Percentiles rank a stretch among this genome's conserved stretches.
Conservation (phyloP, 2,888 invertebrate genomes). For the Iphiclides podalirius region DNA sequence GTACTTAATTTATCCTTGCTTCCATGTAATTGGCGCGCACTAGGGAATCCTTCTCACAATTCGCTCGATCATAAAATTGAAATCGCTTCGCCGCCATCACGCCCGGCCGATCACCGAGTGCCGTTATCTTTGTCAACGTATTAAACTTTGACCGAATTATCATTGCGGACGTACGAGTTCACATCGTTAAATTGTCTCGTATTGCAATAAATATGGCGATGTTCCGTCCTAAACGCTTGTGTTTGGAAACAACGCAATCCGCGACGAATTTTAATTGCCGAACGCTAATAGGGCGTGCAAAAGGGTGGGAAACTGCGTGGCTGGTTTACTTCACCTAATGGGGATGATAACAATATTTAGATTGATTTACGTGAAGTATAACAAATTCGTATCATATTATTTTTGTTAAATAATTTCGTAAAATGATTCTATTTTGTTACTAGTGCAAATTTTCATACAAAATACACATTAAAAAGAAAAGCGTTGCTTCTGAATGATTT, state of each 20-base stretch:
- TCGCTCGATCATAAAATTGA: constrained; percentile 65
- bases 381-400: no score
- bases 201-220: constrained; percentile 73
- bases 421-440: no score
- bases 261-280: constrained; percentile 41
- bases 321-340: constrained; percentile 39
- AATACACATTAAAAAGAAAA: no score
- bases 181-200: constrained; percentile 76
- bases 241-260: constrained; percentile 73
- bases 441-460: no score
- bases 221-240: constrained; percentile 40
- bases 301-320: constrained; percentile 37
- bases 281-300: constrained; percentile 69
- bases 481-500: no score
- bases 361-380: no score
- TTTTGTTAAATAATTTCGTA: no score
- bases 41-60: constrained; percentile 62
- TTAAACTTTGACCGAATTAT: constrained; percentile 79
- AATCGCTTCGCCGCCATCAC: constrained; percentile 57
- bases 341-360: no score
- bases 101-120: constrained; percentile 65
- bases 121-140: constrained; percentile 69
- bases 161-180: constrained; percentile 55
- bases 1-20: constrained; percentile 47
- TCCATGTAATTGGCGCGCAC: constrained; percentile 41